Conservation (phyloP, 2,113 vertebrate species). For the Phyllostomus hastatus region DNA sequence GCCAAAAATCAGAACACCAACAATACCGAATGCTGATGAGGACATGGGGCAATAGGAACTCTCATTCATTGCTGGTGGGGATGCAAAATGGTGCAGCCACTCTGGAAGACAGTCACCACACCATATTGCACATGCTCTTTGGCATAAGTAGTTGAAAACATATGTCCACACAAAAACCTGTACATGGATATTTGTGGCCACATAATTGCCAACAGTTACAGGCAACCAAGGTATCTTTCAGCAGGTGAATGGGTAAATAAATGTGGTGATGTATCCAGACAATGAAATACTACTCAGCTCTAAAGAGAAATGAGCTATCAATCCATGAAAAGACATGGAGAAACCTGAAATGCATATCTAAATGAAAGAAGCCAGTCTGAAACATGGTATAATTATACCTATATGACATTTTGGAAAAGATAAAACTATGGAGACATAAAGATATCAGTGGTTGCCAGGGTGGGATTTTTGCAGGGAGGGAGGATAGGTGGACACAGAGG, state of each 20-base stretch:
- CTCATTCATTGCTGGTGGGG: neutral
- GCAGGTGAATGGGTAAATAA: neutral
- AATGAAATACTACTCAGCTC: neutral
- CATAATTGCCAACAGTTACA: neutral
- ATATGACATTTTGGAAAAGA: neutral
- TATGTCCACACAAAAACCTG: neutral
- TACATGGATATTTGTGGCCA: neutral
- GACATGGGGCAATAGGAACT: neutral
- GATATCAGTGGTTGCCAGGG: neutral
- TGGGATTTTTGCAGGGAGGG: neutral
- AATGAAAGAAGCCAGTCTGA: neutral
- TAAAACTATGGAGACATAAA: neutral
- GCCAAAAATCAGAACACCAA: neutral
- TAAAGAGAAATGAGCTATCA: neutral
- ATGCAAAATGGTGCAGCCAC: neutral
- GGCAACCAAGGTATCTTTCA: neutral
- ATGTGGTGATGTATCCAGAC: neutral
- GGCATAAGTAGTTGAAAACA: neutral
- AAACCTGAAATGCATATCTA: neutral
- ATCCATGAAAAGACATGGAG: neutral
- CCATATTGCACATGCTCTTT: neutral
- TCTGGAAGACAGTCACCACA: neutral
- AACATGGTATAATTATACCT: neutral
- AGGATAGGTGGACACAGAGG: neutral
- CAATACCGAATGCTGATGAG: neutral